Conservation (phyloP, 2,113 vertebrate genomes). For the Osmerus eperlanus region DNA sequence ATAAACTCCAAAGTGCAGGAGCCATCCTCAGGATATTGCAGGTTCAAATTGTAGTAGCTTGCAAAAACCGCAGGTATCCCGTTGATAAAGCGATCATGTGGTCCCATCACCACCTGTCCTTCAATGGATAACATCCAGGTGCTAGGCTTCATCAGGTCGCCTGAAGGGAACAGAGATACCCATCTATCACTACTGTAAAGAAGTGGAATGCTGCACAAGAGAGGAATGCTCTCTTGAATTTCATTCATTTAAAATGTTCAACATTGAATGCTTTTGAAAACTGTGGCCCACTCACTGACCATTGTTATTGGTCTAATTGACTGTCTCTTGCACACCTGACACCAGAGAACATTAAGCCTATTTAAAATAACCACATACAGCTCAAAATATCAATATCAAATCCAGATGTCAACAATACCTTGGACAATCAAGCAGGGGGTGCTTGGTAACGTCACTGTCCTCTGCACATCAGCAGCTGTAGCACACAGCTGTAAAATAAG, state of each 20-base stretch:
- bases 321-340: neutral
- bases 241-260: neutral
- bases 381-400: neutral
- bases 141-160: neutral
- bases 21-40: neutral
- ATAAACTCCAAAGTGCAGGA: constrained; percentile 3
- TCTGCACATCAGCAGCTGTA: constrained; percentile 12
- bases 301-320: neutral
- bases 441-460: constrained; percentile 2
- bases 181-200: no score
- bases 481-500: constrained; percentile 28
- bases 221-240: neutral
- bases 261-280: neutral
- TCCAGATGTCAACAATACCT: constrained; percentile 15
- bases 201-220: no score
- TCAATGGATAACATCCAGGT: constrained; percentile 5
- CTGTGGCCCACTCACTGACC: no score
- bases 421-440: constrained; percentile 26
- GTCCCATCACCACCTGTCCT: constrained; percentile 1
- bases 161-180: no score
- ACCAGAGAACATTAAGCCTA: neutral
- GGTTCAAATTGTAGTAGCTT: constrained; percentile 10
- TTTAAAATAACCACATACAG: no score
- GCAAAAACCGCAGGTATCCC: constrained; percentile 3
- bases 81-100: constrained; percentile 2